Percentiles rank a stretch among this genome's conserved stretches.
These are phyloP conservation scores for Lycocerus yunnanus DNA, from an alignment of 2,888 invertebrate species.

Conservation along the genomic window DNA sequence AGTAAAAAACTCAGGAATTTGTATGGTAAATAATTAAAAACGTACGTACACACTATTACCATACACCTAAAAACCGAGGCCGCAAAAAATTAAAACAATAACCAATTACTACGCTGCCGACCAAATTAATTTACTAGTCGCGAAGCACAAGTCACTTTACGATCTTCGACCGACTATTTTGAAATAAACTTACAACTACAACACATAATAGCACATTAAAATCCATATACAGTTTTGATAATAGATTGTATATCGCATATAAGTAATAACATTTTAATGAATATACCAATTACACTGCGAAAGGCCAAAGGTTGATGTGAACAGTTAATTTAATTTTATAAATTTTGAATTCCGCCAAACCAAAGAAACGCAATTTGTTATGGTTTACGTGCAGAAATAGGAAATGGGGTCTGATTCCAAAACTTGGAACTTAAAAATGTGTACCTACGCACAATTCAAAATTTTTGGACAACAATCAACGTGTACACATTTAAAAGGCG, in stretches of 20 bases:
- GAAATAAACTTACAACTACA: constrained; percentile 6
- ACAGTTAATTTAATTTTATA: not conserved
- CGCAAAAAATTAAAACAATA: constrained; percentile 23
- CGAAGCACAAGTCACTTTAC: constrained; percentile 10
- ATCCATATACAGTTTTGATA: constrained; percentile 13
- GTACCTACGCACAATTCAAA: not conserved
- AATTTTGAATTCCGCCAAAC: not conserved
- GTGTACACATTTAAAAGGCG: constrained; percentile 22
- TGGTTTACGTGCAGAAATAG: not conserved
- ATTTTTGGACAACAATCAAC: constrained; percentile 5
- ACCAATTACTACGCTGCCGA: constrained; percentile 14
- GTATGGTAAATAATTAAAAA: constrained; percentile 23
- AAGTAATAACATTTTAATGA: constrained; percentile 14
- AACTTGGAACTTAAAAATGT: not conserved
- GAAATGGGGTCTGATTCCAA: not conserved
- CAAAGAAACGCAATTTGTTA: not conserved
- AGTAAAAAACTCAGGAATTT: constrained; percentile 26
- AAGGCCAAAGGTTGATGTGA: not conserved
- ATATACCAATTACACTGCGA: constrained; percentile 2
- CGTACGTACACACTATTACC: constrained; percentile 8
- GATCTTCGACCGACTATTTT: constrained; percentile 10
- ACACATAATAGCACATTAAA: constrained; percentile 14
- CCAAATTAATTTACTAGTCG: constrained; percentile 14
- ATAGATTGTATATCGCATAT: constrained; percentile 6
- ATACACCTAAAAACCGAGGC: constrained; percentile 8